Percentiles rank a stretch among this genome's conserved stretches.
Evolutionary conservation across 2,888 invertebrate genomes (phyloP).

Genomic region (Amiota minor): DNA sequence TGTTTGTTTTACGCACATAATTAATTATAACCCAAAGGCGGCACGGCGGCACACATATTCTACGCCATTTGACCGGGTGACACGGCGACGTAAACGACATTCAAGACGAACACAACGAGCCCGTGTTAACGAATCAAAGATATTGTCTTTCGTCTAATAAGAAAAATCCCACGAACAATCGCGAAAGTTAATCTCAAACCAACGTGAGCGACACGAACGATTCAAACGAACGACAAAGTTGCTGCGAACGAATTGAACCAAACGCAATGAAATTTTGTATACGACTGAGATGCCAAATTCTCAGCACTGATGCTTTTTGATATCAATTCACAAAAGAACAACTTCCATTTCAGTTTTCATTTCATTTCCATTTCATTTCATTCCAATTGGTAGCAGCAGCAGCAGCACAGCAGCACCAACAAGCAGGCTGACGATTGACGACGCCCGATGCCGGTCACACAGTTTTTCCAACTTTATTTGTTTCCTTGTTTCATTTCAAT

Average conservation of each 20-base stretch:
- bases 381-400: background rate
- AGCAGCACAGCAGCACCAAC: too few species aligned
- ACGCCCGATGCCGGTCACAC: too few species aligned
- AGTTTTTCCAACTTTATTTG: too few species aligned
- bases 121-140: too few species aligned
- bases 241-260: conserved; percentile 45
- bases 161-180: conserved; percentile 17
- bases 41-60: background rate
- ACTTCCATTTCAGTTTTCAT: background rate
- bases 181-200: background rate
- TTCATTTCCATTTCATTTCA: background rate
- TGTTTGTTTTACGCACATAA: conserved; percentile 7
- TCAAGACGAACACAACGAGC: background rate
- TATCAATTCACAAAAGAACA: conserved; percentile 41
- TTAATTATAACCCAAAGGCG: conserved; percentile 20
- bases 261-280: conserved; percentile 56
- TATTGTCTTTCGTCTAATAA: background rate
- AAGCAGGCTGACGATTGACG: too few species aligned
- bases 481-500: too few species aligned
- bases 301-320: conserved; percentile 50
- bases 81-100: background rate
- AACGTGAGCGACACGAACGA: too few species aligned
- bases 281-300: conserved; percentile 59
- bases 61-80: background rate
- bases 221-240: conserved; percentile 1